Conservation (phyloP, 2,888 invertebrate species). For the Agriopis marginaria region DNA sequence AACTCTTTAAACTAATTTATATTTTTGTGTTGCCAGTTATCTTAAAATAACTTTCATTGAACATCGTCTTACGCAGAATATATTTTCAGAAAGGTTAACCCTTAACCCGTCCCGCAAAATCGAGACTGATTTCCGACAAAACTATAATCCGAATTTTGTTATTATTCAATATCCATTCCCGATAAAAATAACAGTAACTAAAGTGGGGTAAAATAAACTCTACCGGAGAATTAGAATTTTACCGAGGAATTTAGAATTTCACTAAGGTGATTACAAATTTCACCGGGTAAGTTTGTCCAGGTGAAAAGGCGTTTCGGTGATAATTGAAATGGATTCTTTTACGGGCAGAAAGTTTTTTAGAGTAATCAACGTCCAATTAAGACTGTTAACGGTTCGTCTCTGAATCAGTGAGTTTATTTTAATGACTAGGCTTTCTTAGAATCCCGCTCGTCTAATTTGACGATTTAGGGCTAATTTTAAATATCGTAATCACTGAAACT, state of each 20-base stretch:
- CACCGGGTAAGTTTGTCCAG: constrained; percentile 10
- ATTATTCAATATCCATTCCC: constrained; percentile 9
- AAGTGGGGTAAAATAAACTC: constrained; percentile 7
- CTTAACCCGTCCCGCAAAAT: neutral
- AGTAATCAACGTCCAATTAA: constrained; percentile 34
- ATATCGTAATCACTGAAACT: neutral
- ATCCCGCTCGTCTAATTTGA: constrained; percentile 3
- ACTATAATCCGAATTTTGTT: constrained; percentile 11
- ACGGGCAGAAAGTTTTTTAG: constrained; percentile 11
- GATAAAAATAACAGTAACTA: constrained; percentile 13
- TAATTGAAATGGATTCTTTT: constrained; percentile 28
- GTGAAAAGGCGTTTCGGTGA: constrained; percentile 12
- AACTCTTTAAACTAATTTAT: too few relatives aligned
- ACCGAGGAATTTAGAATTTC: neutral
- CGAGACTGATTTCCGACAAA: neutral
- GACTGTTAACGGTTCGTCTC: constrained; percentile 8
- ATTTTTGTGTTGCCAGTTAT: neutral
- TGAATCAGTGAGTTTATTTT: constrained; percentile 20
- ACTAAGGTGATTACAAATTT: constrained; percentile 8
- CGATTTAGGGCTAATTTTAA: constrained; percentile 7
- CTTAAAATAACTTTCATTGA: neutral
- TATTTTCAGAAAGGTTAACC: neutral
- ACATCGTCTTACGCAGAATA: neutral
- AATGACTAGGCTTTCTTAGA: constrained; percentile 16
- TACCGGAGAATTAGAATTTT: neutral